Base-by-base conservation (phyloP, 2,797 vertebrate species). In the Chelmon rostratus region DNA sequence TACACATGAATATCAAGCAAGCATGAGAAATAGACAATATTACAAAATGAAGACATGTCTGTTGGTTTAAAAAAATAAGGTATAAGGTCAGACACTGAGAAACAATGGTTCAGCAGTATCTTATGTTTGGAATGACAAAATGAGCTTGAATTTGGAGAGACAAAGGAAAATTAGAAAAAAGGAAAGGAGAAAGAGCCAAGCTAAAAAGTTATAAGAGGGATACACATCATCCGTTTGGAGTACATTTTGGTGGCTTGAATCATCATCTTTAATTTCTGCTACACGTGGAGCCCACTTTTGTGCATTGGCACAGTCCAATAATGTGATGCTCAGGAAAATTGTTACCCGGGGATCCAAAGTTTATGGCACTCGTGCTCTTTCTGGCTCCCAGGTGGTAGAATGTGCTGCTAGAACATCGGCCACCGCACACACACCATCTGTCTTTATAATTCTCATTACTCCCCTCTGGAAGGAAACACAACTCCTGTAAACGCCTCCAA, bases 371-470 rank as follows among this genome's bases (percentile, higher is more conserved):
- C 11, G 0, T 52, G 16, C 46, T 81, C 0, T 80, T 13, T 79
- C 25, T 64, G 44, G 44, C 71, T 81, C 81, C 62, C 70, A 81
- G 85, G 38, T 72, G 71, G 79, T 33, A 10, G 33, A 76, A 77
- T 6, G 37, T 8, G 7, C 67, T 62, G 54, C 37, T 65, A 63
- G 54, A 66, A 79, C 61, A 64, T 57, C 5, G 62, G 68, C 65
- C 7, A 9, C 52, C 10, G 18, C 65, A 42, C 18, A 69, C 68
- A 73, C 54, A 40, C 83, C 87, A 90, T 90, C 84, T 86, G 84
- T 87, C 84, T 79, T 75, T 61, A 56, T 79, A 53, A 73, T 79
- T 87, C 37, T 89, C 76, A 85, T 86, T 82, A 73, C 52, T 65
- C 53, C 61, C 49, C 52, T 73, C 61, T 70, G 75, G 62, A 77